Evolutionary conservation across 2,888 invertebrate genomes (phyloP).

Genomic region (Brenthis ino): DNA sequence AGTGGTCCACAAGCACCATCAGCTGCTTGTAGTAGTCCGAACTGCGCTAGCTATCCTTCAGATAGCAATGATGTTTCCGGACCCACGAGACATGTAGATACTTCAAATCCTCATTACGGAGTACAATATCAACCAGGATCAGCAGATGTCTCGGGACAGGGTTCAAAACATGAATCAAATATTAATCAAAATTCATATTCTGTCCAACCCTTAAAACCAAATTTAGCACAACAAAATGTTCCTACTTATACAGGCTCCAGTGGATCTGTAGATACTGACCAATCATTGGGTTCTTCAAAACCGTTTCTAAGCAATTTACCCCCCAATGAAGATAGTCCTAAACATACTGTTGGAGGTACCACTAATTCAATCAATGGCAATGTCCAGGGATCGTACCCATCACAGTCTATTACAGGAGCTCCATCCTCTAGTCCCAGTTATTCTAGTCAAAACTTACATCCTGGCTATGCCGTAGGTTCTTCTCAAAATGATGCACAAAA

Average conservation of each 20-base stretch:
- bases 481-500: background rate
- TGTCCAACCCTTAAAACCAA: conserved; percentile 7
- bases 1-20: conserved; percentile 19
- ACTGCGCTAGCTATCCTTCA: conserved; percentile 42
- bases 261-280: background rate
- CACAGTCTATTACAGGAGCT: conserved; percentile 1
- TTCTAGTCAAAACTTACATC: background rate
- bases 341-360: conserved; percentile 40
- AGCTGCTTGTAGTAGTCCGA: conserved; percentile 42
- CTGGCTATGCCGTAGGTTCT: background rate
- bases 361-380: conserved; percentile 2
- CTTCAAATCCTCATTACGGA: conserved; percentile 8
- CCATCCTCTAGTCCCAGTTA: background rate
- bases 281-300: conserved; percentile 12
- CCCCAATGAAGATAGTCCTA: conserved; percentile 30
- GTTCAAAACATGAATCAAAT: conserved; percentile 3
- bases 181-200: conserved; percentile 7
- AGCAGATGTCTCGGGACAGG: background rate
- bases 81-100: conserved; percentile 11
- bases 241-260: conserved; percentile 8
- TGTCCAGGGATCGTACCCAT: background rate
- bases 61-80: conserved; percentile 5
- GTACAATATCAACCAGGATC: background rate
- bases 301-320: conserved; percentile 7
- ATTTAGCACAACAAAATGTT: conserved; percentile 7